A percentile compares a stretch with the other conserved stretches of the same genome.
Evolutionary conservation across 2,888 invertebrate species (phyloP).

Genomic region (Ectemnius lituratus): DNA sequence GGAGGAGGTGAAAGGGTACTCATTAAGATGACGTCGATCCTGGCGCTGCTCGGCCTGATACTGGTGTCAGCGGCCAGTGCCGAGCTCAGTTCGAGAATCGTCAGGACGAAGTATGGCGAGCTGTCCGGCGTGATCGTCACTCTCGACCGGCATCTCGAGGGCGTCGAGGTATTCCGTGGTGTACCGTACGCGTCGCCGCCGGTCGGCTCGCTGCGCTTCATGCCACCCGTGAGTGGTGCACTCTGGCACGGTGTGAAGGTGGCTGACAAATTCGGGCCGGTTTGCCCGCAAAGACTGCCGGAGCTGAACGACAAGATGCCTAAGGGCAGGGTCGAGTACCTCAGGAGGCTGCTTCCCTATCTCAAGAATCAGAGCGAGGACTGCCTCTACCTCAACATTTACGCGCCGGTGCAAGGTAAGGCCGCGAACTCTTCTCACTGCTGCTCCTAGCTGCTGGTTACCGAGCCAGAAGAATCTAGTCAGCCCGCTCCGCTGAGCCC

Average conservation of each 20-base stretch:
- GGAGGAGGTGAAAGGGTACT: conserved; percentile 43
- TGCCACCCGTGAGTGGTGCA: conserved; percentile 96
- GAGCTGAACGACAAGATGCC: conserved; percentile 94
- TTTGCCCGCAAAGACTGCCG: conserved; percentile 94
- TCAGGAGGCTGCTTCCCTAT: conserved; percentile 91
- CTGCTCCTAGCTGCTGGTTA: not conserved
- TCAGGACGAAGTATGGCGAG: conserved; percentile 92
- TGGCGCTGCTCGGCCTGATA: conserved; percentile 62
- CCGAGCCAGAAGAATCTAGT: not conserved
- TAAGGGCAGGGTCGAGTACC: conserved; percentile 91
- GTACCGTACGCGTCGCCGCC: conserved; percentile 97
- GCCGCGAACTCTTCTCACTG: not conserved
- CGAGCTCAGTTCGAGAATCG: conserved; percentile 87
- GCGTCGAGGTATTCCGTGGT: conserved; percentile 95
- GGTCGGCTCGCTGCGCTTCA: conserved; percentile 92
- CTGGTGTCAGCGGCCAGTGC: conserved; percentile 58
- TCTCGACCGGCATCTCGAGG: conserved; percentile 89
- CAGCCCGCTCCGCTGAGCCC: not conserved
- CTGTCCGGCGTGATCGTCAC: conserved; percentile 91
- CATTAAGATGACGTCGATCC: conserved; percentile 63
- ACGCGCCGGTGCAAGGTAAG: conserved; percentile 95
- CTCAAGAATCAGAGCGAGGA: conserved; percentile 96
- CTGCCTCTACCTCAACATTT: conserved; percentile 97
- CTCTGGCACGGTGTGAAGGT: conserved; percentile 94
- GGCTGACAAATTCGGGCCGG: conserved; percentile 92